Evolutionary conservation across 2,888 invertebrate genomes (phyloP), one percentile per base, ranked within the genome.

Genomic region (Lepeophtheirus nordmannii): DNA sequence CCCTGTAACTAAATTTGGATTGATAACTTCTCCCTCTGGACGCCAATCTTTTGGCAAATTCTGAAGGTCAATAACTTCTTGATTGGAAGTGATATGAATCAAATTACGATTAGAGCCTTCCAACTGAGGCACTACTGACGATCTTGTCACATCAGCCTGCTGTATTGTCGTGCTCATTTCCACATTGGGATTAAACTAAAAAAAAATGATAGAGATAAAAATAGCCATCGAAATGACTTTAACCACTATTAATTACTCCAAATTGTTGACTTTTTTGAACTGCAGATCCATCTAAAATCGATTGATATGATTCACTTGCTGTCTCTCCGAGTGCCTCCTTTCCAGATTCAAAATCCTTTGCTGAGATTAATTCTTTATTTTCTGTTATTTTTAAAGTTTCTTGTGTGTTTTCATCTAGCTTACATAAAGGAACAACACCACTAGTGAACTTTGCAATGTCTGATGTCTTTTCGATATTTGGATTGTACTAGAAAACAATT

Each of bases 1-100:
- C 8, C 53, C 53, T 17, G 53, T 46, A n/a, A 46, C 53, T 46
- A 46, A 46, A 46, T 46, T 46, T 14, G 53, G 53, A 46, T 46
- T 46, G 1, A 17, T 17, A 46, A 46, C 8, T 46, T 46, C 53
- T n/a, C 53, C 53, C 14, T 46, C 53, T n/a, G 53, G 53, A 8
- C 53, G 8, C 53, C 53, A 46, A 46, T 46, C 53, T 17, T 46
- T 46, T 46, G 53, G 53, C 14, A 46, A 17, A 46, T 46, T 17
- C 53, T 46, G 53, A 46, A 46, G 53, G 8, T 46, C 53, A 14
- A 46, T 46, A n/a, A 46, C 53, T 14, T 17, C 53, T 46, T 46
- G 53, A 17, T 46, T 46, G 1, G 53, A 46, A 46, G 53, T 46
- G 2, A 46, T 46, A 46, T 46, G 2, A 17, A 46, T 46, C 14